phyloP scores from a whole-genome alignment of 2,888 invertebrate species.

The Dicyrtomina minuta region DNA sequence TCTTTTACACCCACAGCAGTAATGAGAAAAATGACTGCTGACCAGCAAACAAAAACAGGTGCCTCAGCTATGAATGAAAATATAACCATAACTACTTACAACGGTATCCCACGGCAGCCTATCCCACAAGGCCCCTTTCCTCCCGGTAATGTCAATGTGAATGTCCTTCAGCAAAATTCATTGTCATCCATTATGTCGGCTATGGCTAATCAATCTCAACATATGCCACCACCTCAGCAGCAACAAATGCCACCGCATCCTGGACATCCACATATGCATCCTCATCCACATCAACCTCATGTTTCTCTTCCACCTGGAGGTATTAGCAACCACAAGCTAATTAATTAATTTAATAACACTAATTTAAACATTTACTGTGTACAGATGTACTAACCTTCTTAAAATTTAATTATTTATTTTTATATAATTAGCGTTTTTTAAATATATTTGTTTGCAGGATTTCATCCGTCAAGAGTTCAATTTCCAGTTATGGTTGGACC shows the following conservation, averaged over 20 bases:
- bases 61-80: conserved; percentile 34
- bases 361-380: too few species aligned
- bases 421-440: too few species aligned
- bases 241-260: conserved; percentile 1
- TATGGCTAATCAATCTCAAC: conserved; percentile 36
- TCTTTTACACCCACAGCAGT: conserved; percentile 89
- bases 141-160: conserved; percentile 1
- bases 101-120: too few species aligned
- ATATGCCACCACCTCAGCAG: too few species aligned
- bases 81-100: neutral
- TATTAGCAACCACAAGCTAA: too few species aligned
- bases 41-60: conserved; percentile 68
- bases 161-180: conserved; percentile 36
- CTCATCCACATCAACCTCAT: conserved; percentile 10
- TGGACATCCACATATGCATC: neutral
- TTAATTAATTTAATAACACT: too few species aligned
- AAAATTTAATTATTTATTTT: too few species aligned
- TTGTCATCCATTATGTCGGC: conserved; percentile 37
- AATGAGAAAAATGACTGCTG: conserved; percentile 89
- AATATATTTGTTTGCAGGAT: neutral
- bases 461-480: conserved; percentile 12
- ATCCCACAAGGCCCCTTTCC: too few species aligned
- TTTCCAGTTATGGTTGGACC: conserved; percentile 25
- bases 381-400: too few species aligned
- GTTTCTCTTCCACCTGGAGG: too few species aligned